Evolutionary conservation across 2,797 vertebrate species (phyloP).

Genomic region (Natrix natrix): DNA sequence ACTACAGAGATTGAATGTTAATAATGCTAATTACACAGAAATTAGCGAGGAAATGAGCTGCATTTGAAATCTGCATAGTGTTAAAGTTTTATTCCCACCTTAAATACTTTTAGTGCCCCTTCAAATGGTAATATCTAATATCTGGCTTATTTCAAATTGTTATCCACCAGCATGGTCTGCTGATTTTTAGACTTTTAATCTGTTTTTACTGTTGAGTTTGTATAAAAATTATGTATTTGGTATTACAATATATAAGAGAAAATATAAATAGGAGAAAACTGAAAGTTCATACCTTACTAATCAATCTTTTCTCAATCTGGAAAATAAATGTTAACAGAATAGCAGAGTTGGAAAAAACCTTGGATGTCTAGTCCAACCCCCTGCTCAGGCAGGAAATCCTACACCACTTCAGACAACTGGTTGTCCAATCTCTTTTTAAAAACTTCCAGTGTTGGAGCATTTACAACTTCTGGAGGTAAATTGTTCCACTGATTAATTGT

Average conservation of each 20-base stretch:
- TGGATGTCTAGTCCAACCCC: too few species aligned
- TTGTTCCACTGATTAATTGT: too few species aligned
- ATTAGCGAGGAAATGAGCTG: not conserved
- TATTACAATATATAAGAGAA: not conserved
- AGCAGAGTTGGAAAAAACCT: too few species aligned
- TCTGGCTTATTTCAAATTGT: not conserved
- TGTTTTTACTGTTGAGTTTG: not conserved
- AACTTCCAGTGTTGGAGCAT: too few species aligned
- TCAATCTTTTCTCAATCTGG: not conserved
- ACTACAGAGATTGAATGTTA: not conserved
- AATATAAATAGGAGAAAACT: not conserved
- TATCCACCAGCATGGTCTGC: not conserved
- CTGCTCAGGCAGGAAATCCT: too few species aligned
- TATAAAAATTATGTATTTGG: not conserved
- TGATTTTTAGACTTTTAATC: not conserved
- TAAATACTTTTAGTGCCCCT: not conserved
- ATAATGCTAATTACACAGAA: not conserved
- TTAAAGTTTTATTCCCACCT: not conserved
- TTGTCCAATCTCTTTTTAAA: too few species aligned
- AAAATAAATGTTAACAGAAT: too few species aligned
- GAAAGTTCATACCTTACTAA: not conserved
- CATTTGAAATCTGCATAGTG: not conserved
- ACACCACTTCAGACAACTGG: too few species aligned
- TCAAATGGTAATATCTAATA: not conserved
- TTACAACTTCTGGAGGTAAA: too few species aligned